Evolutionary conservation across 2,797 vertebrate genomes (phyloP), one percentile per base, ranked within the genome.

Genomic region (Enteromius treurensis): DNA sequence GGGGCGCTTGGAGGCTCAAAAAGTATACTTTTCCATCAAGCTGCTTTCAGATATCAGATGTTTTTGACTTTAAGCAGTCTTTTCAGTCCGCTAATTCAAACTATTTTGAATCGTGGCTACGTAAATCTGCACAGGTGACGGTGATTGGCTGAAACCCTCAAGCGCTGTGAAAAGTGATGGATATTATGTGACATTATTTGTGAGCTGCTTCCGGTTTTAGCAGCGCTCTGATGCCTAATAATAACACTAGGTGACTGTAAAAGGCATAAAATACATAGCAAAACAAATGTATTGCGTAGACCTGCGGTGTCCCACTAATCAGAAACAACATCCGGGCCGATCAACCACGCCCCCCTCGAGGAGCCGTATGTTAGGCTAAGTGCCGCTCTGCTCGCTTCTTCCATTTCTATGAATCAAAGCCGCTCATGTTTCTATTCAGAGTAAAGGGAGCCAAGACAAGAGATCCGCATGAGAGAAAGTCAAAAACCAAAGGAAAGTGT

Each of bases 401-500:
- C 86, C 88, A 90, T 90, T 89, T 90, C 88, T 87, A 81, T 90
- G 89, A 91, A 88, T 92, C 91, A 92, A 92, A 94, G 93, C 91
- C 92, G 80, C 53, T 75, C 58, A 73, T 51, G 80, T 75, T 81
- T 81, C 80, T 75, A 51, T 82, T 82, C 60, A 34, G 53, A 49
- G 26, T 73, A 47, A 47, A 81, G 47, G 42, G 45, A 47, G 69
- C 15, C 58, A 65, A 67, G 58, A 55, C 58, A 42, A 69, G 77
- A 68, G 77, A 75, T 49, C 77, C 29, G 60, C 7, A 78, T 65
- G 77, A 79, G 70, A 64, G 58, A 76, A 26, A 53, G 71, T 53
- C 5, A 14, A 29, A 76, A 23, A 21, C n/a, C 15, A 10, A 32
- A 53, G 32, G 19, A 74, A 65, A 81, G 80, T 69, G 49, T 67